Base-by-base conservation (phyloP, 1,140 invertebrate species). In the Hypothenemus hampei region DNA sequence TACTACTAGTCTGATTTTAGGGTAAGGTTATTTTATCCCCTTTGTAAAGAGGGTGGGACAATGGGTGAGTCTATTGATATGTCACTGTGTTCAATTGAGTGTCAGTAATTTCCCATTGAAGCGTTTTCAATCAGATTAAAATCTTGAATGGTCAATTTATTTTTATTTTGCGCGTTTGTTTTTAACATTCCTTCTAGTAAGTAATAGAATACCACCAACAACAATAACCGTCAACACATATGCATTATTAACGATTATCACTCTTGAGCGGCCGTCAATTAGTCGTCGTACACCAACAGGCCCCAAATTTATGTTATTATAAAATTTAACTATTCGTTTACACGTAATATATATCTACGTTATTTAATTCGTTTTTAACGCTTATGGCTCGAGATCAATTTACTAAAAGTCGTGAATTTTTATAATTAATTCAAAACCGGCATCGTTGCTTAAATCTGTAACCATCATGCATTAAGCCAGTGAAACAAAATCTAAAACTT, bases 41-140 rank as follows among this genome's bases (percentile, higher is more conserved):
- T 37, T 51, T 51, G 48, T 51, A 41, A 41, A 41, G 35, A 35
- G 48, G 48, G 48, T 51, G 48, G 48, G n/a, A 51, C 48, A 51
- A 51, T n/a, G n/a, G n/a, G n/a, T n/a, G n/a, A 51, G 48, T 51
- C 23, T 51, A 51, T 51, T 51, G 48, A 51, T 51, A 51, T 51
- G 48, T 51, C 48, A 51, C 36, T 13, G 37, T 51, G 48, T 41
- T 51, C 36, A 51, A 51, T 51, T 51, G 48, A 19, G 37, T 23
- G 48, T 29, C n/a, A 41, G 48, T 51, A 51, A 51, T 51, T 51
- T 51, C 37, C 48, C 29, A 26, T 26, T 24, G 19, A 16, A 39
- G 33, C 19, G 20, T 49, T 51, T 37, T 51, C 33, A 29, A 51
- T 51, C 48, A 24, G 48, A 51, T 51, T 41, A 41, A 20, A 26